phyloP scores from a whole-genome alignment of 30 jellyfish, hydroid and myxozoan species.

The Phacellophora camtschatica region DNA sequence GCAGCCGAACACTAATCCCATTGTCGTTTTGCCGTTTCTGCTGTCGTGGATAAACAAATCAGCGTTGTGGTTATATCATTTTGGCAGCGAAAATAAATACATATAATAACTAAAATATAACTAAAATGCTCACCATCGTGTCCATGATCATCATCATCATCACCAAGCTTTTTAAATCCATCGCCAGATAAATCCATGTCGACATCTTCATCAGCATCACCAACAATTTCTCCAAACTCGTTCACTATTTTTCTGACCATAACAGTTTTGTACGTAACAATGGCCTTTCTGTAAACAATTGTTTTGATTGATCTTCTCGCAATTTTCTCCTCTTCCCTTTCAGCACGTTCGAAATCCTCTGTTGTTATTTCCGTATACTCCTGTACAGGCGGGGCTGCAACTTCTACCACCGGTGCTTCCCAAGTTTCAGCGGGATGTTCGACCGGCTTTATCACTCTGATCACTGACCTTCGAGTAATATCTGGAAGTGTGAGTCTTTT shows the following conservation, averaged over 20 bases:
- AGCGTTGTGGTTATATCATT: no score
- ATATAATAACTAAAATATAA: no score
- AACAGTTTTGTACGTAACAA: slow-evolving; percentile 49
- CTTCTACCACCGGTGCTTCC: neutral
- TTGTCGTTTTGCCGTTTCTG: no score
- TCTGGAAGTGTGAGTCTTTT: neutral
- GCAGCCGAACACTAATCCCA: no score
- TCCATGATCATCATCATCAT: slow-evolving; percentile 10
- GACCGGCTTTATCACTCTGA: neutral
- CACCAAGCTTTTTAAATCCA: slow-evolving; percentile 21
- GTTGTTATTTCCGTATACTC: slow-evolving; percentile 11
- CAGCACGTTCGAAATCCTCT: slow-evolving; percentile 20
- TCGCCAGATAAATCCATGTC: neutral
- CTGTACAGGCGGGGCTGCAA: neutral
- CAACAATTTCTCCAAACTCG: slow-evolving; percentile 40
- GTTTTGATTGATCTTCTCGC: slow-evolving; percentile 31
- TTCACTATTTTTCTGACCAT: slow-evolving; percentile 45
- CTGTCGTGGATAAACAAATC: no score
- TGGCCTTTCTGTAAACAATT: slow-evolving; percentile 46
- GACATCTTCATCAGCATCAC: slow-evolving; percentile 3
- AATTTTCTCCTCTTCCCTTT: neutral
- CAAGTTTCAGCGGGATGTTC: neutral
- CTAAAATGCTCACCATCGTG: neutral
- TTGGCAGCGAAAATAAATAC: no score
- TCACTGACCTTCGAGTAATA: neutral